Conservation (phyloP, 2,113 vertebrate genomes). For the Cephalopterus ornatus region DNA sequence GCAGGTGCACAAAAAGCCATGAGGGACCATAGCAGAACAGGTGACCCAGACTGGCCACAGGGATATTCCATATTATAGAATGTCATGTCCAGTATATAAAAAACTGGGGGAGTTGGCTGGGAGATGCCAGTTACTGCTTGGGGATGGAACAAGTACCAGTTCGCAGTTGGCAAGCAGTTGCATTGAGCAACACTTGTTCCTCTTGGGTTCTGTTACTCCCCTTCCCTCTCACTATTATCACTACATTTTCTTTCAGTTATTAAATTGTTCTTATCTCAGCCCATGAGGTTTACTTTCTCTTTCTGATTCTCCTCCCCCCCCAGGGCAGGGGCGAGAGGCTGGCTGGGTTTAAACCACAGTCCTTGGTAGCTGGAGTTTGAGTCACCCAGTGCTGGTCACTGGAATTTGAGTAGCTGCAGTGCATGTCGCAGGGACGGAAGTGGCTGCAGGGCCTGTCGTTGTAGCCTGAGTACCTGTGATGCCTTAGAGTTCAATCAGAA, state of each 20-base stretch:
- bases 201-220: background rate
- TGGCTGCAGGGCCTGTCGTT: background rate
- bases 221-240: background rate
- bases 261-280: background rate
- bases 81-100: background rate
- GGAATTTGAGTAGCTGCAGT: background rate
- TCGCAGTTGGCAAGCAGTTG: background rate
- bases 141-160: background rate
- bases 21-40: background rate
- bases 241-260: background rate
- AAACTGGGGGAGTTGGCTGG: background rate
- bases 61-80: background rate
- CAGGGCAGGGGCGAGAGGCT: background rate
- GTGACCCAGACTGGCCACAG: background rate
- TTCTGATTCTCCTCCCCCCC: background rate
- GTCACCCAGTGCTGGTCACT: background rate
- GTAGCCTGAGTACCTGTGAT: rapidly evolving
- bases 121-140: background rate
- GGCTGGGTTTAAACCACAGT: background rate
- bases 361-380: background rate
- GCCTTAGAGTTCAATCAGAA: background rate
- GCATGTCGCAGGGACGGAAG: background rate
- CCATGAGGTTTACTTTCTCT: background rate
- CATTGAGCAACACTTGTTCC: background rate
- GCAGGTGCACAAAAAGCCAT: background rate